These are phyloP conservation scores for Zophobas morio DNA, from an alignment of 1,140 invertebrate genomes.

Conservation along the genomic window DNA sequence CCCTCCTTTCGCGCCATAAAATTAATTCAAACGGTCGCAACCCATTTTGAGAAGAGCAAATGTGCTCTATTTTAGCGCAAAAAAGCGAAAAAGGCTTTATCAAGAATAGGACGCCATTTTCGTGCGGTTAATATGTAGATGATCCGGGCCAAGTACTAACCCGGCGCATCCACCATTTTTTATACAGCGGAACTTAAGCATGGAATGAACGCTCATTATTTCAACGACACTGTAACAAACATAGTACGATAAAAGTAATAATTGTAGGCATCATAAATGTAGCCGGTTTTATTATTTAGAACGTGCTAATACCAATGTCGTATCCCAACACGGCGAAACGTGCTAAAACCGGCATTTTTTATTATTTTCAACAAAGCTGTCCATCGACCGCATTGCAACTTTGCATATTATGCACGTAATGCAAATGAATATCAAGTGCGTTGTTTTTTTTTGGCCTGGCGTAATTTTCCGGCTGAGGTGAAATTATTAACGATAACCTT, in stretches of 20 bases:
- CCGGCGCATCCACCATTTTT: constrained; percentile 18
- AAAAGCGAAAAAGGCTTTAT: constrained; percentile 17
- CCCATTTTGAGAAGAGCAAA: background rate
- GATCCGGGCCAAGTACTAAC: constrained; percentile 15
- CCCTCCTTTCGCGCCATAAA: background rate
- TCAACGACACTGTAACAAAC: background rate
- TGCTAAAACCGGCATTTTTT: too few species aligned
- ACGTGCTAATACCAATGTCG: too few species aligned
- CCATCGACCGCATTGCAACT: too few species aligned
- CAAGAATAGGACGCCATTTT: constrained; percentile 16
- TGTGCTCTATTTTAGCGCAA: background rate
- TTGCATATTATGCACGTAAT: too few species aligned
- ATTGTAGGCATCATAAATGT: too few species aligned
- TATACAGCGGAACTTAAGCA: background rate
- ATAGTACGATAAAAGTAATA: too few species aligned
- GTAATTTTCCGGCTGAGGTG: constrained; percentile 28
- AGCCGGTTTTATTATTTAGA: too few species aligned
- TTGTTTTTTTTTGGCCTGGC: background rate
- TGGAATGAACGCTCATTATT: too few species aligned
- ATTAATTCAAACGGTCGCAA: constrained; percentile 5
- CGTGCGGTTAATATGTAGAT: constrained; percentile 13
- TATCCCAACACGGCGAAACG: too few species aligned
- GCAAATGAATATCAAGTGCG: too few species aligned
- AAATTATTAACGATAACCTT: constrained; percentile 3
- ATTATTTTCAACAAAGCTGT: too few species aligned